Conservation (phyloP, 2,797 vertebrate species). For the Notolepis coatsorum region DNA sequence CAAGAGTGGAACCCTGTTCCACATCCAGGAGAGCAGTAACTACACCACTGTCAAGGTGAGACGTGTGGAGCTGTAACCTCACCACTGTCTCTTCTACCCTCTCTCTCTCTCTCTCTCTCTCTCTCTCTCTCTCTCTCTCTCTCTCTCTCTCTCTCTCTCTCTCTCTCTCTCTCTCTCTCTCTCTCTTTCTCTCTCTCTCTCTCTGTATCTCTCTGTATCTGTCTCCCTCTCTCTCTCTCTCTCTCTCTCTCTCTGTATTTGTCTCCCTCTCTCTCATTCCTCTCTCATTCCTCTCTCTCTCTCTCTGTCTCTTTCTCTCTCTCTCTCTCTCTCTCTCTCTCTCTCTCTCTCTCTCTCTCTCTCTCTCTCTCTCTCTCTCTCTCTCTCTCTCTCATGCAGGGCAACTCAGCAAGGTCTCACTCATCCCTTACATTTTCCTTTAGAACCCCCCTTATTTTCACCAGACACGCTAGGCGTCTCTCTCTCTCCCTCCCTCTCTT, state of each 20-base stretch:
- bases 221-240: no score
- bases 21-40: slow-evolving; percentile 96
- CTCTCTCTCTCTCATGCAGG: slow-evolving; percentile 65
- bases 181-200: no score
- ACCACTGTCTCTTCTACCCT: no score
- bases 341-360: slow-evolving; percentile 63
- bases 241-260: no score
- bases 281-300: slow-evolving; percentile 59
- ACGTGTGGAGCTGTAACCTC: no score
- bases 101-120: no score
- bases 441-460: slow-evolving; percentile 34
- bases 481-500: slow-evolving; percentile 66
- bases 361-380: slow-evolving; percentile 37
- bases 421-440: slow-evolving; percentile 72
- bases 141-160: no score
- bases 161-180: no score
- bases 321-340: slow-evolving; percentile 41
- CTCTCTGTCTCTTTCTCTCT: slow-evolving; percentile 55
- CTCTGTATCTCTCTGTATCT: no score
- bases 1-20: slow-evolving; percentile 90
- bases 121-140: no score
- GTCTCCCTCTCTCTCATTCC: slow-evolving; percentile 51
- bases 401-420: slow-evolving; percentile 74
- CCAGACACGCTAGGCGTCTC: slow-evolving; percentile 41
- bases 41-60: slow-evolving; percentile 96